Evolutionary conservation across 2,888 invertebrate genomes (phyloP).

Genomic region (Cylloceria caligata): DNA sequence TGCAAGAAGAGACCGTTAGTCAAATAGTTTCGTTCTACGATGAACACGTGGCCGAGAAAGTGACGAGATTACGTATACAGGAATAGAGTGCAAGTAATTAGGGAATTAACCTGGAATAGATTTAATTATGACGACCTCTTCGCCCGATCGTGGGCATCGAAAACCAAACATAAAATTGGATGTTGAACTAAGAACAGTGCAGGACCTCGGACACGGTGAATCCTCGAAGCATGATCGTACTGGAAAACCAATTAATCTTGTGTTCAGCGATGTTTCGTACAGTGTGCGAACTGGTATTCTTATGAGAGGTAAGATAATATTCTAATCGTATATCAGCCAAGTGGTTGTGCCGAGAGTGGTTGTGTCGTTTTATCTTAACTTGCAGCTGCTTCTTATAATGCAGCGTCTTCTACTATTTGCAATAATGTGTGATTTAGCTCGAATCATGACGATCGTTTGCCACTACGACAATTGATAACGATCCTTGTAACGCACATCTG

Average conservation of each 20-base stretch:
- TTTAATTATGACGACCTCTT: conserved; percentile 34
- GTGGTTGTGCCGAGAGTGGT: neutral
- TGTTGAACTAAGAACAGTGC: conserved; percentile 23
- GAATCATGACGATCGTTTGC: neutral
- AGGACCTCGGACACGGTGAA: neutral
- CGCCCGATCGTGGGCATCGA: neutral
- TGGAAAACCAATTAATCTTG: conserved; percentile 84
- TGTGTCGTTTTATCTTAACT: neutral
- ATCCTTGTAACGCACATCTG: conserved; percentile 4
- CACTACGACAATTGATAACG: conserved; percentile 45
- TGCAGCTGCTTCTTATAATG: neutral
- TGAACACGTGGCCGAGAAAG: conserved; percentile 32
- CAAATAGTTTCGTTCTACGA: neutral
- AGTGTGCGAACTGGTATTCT: conserved; percentile 87
- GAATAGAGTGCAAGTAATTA: too few relatives aligned
- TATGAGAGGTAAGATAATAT: conserved; percentile 85
- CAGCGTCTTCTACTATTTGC: neutral
- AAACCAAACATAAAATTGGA: conserved; percentile 38
- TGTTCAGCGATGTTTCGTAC: conserved; percentile 89
- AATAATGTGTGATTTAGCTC: neutral
- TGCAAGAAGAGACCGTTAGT: neutral
- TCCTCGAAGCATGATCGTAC: neutral
- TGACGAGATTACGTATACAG: neutral
- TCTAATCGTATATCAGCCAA: too few relatives aligned
- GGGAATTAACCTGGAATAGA: too few relatives aligned